Conservation (phyloP, 2,888 invertebrate species). For the Gastracanthus pulcherrimus region DNA sequence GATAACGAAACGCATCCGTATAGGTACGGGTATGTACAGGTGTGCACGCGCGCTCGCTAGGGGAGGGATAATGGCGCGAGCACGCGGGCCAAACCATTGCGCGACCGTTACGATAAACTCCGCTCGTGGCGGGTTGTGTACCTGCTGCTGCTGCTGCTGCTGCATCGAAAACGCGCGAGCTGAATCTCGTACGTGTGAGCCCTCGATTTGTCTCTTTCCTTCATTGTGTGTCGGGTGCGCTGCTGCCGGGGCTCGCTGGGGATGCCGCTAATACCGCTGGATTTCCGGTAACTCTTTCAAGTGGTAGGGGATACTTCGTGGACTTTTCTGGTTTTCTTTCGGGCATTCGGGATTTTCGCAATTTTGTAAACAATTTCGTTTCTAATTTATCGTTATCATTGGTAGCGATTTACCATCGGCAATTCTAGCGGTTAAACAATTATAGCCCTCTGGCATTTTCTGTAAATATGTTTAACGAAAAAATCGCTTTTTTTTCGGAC, state of each 20-base stretch:
- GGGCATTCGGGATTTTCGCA: too few species aligned
- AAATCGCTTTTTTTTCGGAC: too few species aligned
- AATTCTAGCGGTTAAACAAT: too few species aligned
- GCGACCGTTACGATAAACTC: conserved; percentile 47
- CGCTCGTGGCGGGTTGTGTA: not conserved
- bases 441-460: too few species aligned
- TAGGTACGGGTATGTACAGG: not conserved
- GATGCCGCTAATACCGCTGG: not conserved
- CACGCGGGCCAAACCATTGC: conserved; percentile 38
- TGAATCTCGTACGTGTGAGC: conserved; percentile 19
- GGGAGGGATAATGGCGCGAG: conserved; percentile 20
- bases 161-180: conserved; percentile 24
- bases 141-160: not conserved
- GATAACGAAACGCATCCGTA: conserved; percentile 38
- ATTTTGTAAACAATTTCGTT: too few species aligned
- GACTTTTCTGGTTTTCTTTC: too few species aligned
- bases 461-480: too few species aligned
- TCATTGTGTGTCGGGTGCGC: not conserved
- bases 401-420: too few species aligned
- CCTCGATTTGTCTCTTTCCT: conserved; percentile 31
- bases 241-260: not conserved
- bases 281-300: conserved; percentile 7
- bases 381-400: too few species aligned
- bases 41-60: not conserved
- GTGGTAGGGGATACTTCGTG: too few species aligned